These are phyloP conservation scores for Xenopus laevis DNA, from an alignment of 2,113 vertebrate species.

Conservation along the genomic window DNA sequence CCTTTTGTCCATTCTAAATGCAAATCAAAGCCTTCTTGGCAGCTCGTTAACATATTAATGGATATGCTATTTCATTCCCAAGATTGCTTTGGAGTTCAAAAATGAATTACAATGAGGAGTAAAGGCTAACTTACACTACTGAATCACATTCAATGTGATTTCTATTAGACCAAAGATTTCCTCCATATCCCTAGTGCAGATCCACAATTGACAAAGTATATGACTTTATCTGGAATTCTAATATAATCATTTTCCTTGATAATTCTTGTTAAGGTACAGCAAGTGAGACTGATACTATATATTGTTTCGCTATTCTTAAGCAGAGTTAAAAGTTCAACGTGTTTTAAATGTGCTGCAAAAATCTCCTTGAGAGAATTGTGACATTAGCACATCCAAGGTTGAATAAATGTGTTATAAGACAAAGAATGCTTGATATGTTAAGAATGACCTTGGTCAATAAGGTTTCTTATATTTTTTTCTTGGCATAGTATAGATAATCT, in stretches of 20 bases:
- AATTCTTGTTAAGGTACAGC: background rate
- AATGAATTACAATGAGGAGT: slow-evolving; percentile 59
- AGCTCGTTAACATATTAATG: slow-evolving; percentile 70
- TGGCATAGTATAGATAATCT: no score
- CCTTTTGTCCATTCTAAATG: slow-evolving; percentile 71
- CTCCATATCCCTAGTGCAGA: slow-evolving; percentile 11
- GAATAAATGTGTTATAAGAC: background rate
- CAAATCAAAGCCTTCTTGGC: slow-evolving; percentile 69
- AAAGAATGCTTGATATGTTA: background rate
- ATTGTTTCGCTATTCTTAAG: background rate
- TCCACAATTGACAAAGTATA: slow-evolving; percentile 18
- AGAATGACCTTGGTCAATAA: background rate
- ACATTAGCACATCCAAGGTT: background rate
- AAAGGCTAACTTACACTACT: slow-evolving; percentile 33
- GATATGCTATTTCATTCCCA: slow-evolving; percentile 60
- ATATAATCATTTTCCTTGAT: background rate
- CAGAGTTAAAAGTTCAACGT: slow-evolving; percentile 1
- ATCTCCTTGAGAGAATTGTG: background rate
- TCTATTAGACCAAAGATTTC: slow-evolving; percentile 22
- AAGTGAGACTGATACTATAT: background rate
- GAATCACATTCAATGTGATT: slow-evolving; percentile 34
- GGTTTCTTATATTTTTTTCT: no score
- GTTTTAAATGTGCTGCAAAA: background rate
- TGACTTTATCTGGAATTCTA: slow-evolving; percentile 6
- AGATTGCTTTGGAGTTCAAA: slow-evolving; percentile 65